Percentiles rank a stretch among this genome's conserved stretches.
Evolutionary conservation across 2,113 vertebrate species (phyloP).

Genomic region (Herpetotheres cachinnans): DNA sequence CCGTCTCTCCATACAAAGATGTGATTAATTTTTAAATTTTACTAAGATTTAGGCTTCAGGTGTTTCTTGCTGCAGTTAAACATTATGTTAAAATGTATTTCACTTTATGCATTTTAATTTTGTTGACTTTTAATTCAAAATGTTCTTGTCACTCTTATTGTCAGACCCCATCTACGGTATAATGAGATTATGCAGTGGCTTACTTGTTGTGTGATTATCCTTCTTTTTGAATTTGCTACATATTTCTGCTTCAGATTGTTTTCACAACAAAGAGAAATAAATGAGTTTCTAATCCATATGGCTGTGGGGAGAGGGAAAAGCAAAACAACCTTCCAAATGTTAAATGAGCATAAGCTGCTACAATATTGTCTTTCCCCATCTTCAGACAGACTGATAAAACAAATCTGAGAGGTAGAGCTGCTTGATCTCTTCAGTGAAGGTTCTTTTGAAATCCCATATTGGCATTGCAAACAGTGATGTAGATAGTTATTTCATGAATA

Average conservation of each 20-base stretch:
- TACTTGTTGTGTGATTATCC: conserved; percentile 17
- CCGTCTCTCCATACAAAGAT: background rate
- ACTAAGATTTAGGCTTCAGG: background rate
- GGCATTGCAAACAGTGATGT: background rate
- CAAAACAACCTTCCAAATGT: background rate
- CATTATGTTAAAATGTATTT: background rate
- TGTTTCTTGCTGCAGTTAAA: background rate
- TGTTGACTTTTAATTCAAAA: conserved; percentile 33
- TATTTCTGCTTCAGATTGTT: background rate
- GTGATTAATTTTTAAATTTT: background rate
- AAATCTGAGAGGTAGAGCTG: background rate
- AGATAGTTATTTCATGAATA: background rate
- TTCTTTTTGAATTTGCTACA: background rate
- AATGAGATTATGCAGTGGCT: conserved; percentile 15
- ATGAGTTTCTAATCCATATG: conserved; percentile 7
- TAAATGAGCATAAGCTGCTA: background rate
- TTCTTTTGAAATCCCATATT: background rate
- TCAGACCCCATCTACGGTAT: background rate
- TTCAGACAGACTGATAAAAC: background rate
- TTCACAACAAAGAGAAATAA: conserved; percentile 39
- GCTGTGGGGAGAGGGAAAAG: background rate
- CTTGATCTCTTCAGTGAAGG: background rate
- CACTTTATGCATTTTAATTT: conserved; percentile 8
- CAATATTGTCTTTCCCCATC: background rate
- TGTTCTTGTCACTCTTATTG: background rate